Evolutionary conservation across 2,888 invertebrate genomes (phyloP).

Genomic region (Eristalis intricaria): DNA sequence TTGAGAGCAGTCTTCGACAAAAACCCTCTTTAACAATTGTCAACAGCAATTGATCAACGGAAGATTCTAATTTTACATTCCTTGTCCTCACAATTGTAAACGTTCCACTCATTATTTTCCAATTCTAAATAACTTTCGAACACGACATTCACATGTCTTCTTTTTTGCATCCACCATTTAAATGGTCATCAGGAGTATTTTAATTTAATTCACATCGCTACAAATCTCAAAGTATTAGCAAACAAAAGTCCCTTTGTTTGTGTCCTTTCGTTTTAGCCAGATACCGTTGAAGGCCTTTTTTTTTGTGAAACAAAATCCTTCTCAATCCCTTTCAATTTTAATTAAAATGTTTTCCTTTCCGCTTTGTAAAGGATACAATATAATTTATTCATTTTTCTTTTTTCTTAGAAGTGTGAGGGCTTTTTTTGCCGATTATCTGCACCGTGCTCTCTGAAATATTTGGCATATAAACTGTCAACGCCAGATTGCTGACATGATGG

Average conservation of each 20-base stretch:
- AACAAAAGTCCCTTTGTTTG: background rate
- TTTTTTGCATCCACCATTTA: background rate
- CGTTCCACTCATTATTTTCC: too few relatives aligned
- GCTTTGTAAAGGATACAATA: background rate
- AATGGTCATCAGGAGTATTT: background rate
- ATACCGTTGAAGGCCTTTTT: background rate
- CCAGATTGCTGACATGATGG: slow-evolving; percentile 54
- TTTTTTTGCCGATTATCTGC: background rate
- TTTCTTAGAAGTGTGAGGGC: background rate
- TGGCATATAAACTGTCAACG: slow-evolving; percentile 43
- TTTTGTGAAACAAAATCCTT: background rate
- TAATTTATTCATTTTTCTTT: background rate
- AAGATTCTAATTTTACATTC: too few relatives aligned
- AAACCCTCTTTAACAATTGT: too few relatives aligned
- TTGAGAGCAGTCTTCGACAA: too few relatives aligned
- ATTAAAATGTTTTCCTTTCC: slow-evolving; percentile 14
- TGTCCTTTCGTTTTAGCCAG: background rate
- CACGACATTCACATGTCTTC: background rate
- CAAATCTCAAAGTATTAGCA: background rate
- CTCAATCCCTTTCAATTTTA: slow-evolving; percentile 24
- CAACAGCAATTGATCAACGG: too few relatives aligned
- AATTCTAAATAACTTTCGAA: too few relatives aligned
- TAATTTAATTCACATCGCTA: background rate
- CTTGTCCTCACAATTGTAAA: too few relatives aligned
- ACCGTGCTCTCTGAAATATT: background rate